Conservation (phyloP, 2,113 vertebrate genomes). For the Athene cunicularia region DNA sequence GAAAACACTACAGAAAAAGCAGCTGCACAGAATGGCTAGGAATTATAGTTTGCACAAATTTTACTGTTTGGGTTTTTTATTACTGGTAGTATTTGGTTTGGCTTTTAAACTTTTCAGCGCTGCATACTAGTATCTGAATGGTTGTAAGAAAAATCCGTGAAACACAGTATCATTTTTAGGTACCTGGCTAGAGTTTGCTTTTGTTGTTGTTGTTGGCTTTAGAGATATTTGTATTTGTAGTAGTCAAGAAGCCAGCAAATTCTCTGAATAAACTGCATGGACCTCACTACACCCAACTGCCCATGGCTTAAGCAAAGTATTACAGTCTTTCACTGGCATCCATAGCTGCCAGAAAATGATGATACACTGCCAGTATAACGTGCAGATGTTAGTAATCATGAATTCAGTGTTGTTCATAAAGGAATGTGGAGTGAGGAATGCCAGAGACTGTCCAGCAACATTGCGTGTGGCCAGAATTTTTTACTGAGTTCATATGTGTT, state of each 20-base stretch:
- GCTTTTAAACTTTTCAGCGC: not conserved
- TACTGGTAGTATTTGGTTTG: not conserved
- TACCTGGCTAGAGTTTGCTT: not conserved
- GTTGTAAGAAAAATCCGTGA: not conserved
- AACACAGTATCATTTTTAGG: not conserved
- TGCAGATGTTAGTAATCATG: constrained; percentile 60
- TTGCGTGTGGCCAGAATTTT: not conserved
- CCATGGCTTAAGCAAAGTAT: not conserved
- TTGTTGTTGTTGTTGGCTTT: not conserved
- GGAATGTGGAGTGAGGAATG: not conserved
- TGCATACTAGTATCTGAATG: not conserved
- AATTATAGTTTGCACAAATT: not conserved
- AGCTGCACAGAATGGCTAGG: not conserved
- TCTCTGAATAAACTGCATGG: not conserved
- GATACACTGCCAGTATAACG: constrained; percentile 13
- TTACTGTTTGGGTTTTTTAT: not conserved
- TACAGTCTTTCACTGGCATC: not conserved
- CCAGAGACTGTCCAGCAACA: not conserved
- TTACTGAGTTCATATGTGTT: constrained; percentile 2
- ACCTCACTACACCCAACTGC: not conserved
- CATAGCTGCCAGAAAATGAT: constrained; percentile 9
- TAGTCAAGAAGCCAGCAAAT: not conserved
- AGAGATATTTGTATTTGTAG: not conserved
- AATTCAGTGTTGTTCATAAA: constrained; percentile 25
- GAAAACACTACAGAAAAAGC: not conserved